A percentile compares a stretch with the other conserved stretches of the same genome.
These are phyloP conservation scores for Agriopis leucophaearia DNA, from an alignment of 2,888 invertebrate species.

Conservation along the genomic window DNA sequence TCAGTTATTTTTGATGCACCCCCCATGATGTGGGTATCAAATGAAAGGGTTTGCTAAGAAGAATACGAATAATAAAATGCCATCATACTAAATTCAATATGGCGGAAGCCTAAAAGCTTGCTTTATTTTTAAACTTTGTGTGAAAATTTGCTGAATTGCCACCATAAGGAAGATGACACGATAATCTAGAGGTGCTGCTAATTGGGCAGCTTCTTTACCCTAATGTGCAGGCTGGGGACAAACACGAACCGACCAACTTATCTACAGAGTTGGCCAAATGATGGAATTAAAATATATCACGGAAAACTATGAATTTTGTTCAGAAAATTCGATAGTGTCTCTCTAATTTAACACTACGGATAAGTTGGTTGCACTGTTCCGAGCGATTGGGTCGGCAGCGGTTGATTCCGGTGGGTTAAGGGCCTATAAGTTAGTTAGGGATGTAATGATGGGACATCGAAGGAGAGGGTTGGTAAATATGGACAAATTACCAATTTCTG, in stretches of 20 bases:
- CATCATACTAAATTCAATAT: too few relatives aligned
- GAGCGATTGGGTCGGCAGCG: conserved; percentile 16
- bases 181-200: conserved; percentile 22
- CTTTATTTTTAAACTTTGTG: too few relatives aligned
- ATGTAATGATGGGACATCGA: conserved; percentile 15
- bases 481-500: conserved; percentile 11
- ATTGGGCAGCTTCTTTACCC: conserved; percentile 9
- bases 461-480: conserved; percentile 8
- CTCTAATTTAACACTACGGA: background rate
- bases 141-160: too few relatives aligned
- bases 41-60: too few relatives aligned
- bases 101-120: too few relatives aligned
- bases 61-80: too few relatives aligned
- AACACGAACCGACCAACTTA: conserved; percentile 2
- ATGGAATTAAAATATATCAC: background rate
- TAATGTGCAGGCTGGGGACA: background rate
- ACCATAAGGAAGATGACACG: conserved; percentile 5
- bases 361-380: background rate
- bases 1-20: too few relatives aligned
- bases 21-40: too few relatives aligned
- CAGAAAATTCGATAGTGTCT: background rate
- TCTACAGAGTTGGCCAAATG: background rate
- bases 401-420: conserved; percentile 2
- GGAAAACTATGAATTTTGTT: background rate
- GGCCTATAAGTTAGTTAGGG: conserved; percentile 16